phyloP scores from a whole-genome alignment of 2,888 invertebrate species.

The Sinhomidia bicolor region DNA sequence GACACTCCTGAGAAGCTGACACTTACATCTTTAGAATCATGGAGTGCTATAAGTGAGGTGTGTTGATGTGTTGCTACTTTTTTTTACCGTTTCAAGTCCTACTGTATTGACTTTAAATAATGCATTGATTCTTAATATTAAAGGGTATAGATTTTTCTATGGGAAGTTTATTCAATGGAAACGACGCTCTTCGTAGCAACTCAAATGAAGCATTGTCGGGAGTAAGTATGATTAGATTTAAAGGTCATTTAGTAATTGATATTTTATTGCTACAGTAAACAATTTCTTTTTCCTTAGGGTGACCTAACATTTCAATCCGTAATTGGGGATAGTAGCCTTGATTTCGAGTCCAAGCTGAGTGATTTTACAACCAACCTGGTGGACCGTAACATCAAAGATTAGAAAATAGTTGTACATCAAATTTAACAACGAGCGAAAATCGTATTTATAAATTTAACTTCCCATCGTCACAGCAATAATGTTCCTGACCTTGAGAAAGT shows the following conservation, averaged over 20 bases:
- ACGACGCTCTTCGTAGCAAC: constrained; percentile 19
- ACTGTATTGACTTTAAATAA: not conserved
- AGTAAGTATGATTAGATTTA: constrained; percentile 7
- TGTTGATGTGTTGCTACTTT: not conserved
- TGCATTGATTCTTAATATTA: not conserved
- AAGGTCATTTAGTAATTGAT: too few relatives aligned
- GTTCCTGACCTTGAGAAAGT: not conserved
- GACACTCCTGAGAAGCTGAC: constrained; percentile 37
- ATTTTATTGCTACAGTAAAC: not conserved
- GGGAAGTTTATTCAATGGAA: constrained; percentile 60
- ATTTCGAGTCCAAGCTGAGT: constrained; percentile 64
- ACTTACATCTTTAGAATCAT: constrained; percentile 50
- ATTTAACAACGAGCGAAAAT: not conserved
- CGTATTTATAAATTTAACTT: not conserved
- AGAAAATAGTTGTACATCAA: not conserved
- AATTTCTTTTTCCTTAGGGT: constrained; percentile 58
- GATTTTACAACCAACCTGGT: not conserved
- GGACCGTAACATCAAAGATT: not conserved
- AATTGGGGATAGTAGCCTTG: constrained; percentile 75
- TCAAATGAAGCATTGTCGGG: constrained; percentile 54
- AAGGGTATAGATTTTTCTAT: constrained; percentile 62
- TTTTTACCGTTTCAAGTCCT: not conserved
- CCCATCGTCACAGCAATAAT: not conserved
- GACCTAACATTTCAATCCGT: constrained; percentile 77
- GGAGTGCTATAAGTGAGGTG: constrained; percentile 61